Evolutionary conservation across 2,888 invertebrate species (phyloP).

Genomic region (Cosmia trapezina): DNA sequence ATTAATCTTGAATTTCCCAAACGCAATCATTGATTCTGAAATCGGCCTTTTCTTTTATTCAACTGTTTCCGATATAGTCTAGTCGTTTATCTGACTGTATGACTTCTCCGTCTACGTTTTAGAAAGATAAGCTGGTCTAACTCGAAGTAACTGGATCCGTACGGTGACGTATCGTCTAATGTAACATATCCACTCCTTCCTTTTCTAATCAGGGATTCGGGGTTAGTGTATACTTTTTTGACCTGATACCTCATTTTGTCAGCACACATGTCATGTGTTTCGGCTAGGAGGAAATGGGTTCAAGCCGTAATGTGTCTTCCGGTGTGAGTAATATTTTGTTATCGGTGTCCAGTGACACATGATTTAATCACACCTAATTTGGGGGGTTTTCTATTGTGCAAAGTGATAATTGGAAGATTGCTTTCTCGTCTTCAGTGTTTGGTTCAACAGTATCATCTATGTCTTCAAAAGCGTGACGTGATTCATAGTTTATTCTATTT

Average conservation of each 20-base stretch:
- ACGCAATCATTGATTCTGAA: background rate
- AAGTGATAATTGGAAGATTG: constrained; percentile 6
- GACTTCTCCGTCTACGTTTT: constrained; percentile 7
- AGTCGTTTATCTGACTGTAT: constrained; percentile 8
- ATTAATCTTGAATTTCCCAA: constrained; percentile 3
- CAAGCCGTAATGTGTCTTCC: constrained; percentile 53
- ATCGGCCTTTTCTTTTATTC: background rate
- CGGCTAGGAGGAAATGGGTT: constrained; percentile 49
- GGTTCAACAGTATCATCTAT: background rate
- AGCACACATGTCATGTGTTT: constrained; percentile 33
- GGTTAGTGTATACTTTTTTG: constrained; percentile 34
- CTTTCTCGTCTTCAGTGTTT: background rate
- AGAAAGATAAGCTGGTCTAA: constrained; percentile 7
- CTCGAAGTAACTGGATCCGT: constrained; percentile 43
- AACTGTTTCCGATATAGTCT: background rate
- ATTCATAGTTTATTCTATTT: constrained; percentile 15
- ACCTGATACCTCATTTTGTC: constrained; percentile 35
- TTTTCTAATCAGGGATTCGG: constrained; percentile 25
- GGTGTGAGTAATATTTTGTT: constrained; percentile 50
- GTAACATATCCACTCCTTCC: constrained; percentile 49
- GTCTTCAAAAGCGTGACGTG: constrained; percentile 17
- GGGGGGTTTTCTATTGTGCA: constrained; percentile 4
- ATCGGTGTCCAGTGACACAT: constrained; percentile 33
- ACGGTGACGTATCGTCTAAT: constrained; percentile 29
- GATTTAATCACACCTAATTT: constrained; percentile 22